A percentile compares a stretch with the other conserved stretches of the same genome.
These are phyloP conservation scores for Lutraria lutraria DNA, from an alignment of 2,888 invertebrate species.

Conservation along the genomic window DNA sequence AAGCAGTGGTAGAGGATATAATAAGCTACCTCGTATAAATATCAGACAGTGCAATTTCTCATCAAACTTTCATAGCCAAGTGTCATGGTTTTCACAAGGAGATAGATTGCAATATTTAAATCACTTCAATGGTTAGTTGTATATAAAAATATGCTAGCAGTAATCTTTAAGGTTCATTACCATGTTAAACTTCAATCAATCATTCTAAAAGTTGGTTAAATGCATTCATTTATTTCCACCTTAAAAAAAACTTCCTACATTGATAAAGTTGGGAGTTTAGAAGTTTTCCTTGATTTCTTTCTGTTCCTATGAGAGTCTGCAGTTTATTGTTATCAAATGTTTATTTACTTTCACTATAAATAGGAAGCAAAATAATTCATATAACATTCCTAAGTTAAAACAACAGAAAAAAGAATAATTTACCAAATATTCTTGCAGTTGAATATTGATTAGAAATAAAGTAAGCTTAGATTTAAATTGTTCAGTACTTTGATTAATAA, in stretches of 20 bases:
- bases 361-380: background rate
- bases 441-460: too few species aligned
- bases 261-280: background rate
- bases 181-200: background rate
- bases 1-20: background rate
- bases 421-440: too few species aligned
- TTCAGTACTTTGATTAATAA: too few species aligned
- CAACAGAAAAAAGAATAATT: background rate
- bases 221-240: background rate
- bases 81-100: background rate
- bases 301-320: background rate
- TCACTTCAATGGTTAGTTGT: background rate
- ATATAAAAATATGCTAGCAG: background rate
- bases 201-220: background rate
- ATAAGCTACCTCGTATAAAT: background rate
- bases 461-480: too few species aligned
- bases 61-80: background rate
- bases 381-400: background rate
- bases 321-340: background rate
- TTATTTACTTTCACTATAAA: background rate
- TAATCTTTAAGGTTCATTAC: background rate
- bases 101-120: background rate
- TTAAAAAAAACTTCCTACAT: background rate
- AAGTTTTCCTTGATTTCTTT: background rate
- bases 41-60: background rate